These are phyloP conservation scores for Setophaga kirtlandii DNA, from an alignment of 2,113 vertebrate species.

Conservation along the genomic window DNA sequence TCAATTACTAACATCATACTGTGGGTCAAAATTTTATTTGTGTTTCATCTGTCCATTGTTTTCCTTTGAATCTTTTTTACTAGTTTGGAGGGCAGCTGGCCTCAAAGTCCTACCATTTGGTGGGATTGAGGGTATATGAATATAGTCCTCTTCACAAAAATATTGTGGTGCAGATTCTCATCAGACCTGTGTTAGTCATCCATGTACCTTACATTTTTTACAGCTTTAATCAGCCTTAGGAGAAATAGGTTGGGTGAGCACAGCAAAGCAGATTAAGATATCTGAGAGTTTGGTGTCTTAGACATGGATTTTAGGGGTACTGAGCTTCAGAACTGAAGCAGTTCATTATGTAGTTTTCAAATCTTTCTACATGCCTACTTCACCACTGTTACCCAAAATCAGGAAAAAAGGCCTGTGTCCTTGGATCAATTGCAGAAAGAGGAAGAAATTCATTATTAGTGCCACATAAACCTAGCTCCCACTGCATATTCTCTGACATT, in stretches of 20 bases:
- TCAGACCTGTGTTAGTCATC: not conserved
- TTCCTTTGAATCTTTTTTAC: not conserved
- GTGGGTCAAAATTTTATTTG: not conserved
- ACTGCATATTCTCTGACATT: not conserved
- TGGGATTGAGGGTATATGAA: not conserved
- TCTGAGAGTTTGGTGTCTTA: not conserved
- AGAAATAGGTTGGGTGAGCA: not conserved
- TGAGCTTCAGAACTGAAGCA: not conserved
- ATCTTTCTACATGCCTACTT: not conserved
- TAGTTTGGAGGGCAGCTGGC: not conserved
- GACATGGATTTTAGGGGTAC: not conserved
- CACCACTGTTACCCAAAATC: not conserved
- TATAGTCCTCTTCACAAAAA: not conserved
- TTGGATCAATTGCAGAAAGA: not conserved
- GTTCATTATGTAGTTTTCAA: rapidly evolving
- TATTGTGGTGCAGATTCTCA: not conserved
- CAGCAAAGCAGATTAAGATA: not conserved
- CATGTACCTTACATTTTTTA: not conserved
- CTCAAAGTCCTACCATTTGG: not conserved
- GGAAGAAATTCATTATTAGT: not conserved
- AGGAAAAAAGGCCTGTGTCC: not conserved
- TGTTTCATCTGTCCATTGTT: not conserved
- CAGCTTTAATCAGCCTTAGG: not conserved
- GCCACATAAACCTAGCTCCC: not conserved
- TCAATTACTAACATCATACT: not conserved